Evolutionary conservation across 2,797 vertebrate genomes (phyloP), one percentile per base, ranked within the genome.

Genomic region (Myotis pilosus): DNA sequence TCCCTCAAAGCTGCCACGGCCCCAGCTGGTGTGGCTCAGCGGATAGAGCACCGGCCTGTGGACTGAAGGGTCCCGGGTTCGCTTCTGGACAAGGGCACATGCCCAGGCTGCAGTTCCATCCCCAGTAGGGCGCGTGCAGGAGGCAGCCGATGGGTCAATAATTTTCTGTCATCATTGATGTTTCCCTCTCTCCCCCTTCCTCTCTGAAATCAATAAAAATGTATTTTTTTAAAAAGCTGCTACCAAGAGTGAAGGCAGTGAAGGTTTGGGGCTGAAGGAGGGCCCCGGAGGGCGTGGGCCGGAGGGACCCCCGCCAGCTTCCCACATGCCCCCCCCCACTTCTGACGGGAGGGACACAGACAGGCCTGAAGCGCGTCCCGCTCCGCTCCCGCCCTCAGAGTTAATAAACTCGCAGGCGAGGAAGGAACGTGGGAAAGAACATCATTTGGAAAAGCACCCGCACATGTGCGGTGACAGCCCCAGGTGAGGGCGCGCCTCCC

Each of bases 361-460:
- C 10, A 53, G 53, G 25, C 38, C 30, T n/a, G n/a, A 41, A 5
- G 28, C 0, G 0, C 7, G 0, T 3, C 28, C 25, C 20, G 1
- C 8, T 53, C 68, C 28, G 10, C 12, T 30, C 47, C 22, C 11
- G 62, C 38, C 16, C 47, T 68, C 8, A 20, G 78, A 51, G 30
- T 12, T 64, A 13, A 22, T 23, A 23, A 38, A 15, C 49, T 49
- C 19, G 72, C 9, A 4, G 23, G 57, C 25, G 30, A 30, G 44
- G 57, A 62, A 71, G 64, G 51, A 82, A 41, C 0, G 6, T 47
- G 20, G 9, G 44, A 78, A 71, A 47, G 66, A 13, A 16, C 25
- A 33, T 57, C 30, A 68, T 16, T 75, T 64, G 71, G 23, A 36
- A 69, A 19, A 76, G 49, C 49, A 16, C 13, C 15, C 49, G 1